Base-by-base conservation (phyloP, 2,888 invertebrate species). In the Chirona hameri region DNA sequence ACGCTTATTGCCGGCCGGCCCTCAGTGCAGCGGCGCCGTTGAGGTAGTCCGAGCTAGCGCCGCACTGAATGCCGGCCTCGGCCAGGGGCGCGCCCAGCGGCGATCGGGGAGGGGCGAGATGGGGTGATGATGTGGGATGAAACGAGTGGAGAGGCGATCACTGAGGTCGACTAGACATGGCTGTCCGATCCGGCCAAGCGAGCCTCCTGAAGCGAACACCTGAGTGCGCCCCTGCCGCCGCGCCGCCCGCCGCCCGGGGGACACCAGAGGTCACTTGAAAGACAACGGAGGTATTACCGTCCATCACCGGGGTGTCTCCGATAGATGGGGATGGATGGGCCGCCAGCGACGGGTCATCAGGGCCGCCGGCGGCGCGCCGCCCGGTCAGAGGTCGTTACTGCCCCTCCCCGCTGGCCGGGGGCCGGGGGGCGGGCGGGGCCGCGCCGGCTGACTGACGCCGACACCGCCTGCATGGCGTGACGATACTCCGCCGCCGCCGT, bases 251-350 rank as follows among this genome's bases (percentile, higher is more conserved):
- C 29, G 14, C 29, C 72, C 72, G 29, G 72, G 72, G 72, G 72
- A 72, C 72, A 72, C 72, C 72, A 72, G 72, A 72, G 72, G 72
- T 72, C 72, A 72, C 72, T 72, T 72, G 72, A 72, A 72, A 72
- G 72, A 72, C 72, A 72, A 72, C 72, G 72, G 29, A 72, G 72
- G 72, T 72, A 72, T 72, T 72, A 72, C 21, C 72, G 72, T 72
- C 72, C 72, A 72, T 72, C 72, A 72, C 72, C 18, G 18, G 31
- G 18, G 18, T 39, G 72, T 72, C 72, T 18, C 72, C 72, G 39
- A 72, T 72, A 72, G 72, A 72, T 72, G 72, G 72, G 39, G 39
- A 72, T 72, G 72, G 72, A 72, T 72, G 31, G 72, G 72, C 72
- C 31, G 72, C 31, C 21, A 18, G 31, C 21, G 72, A 21, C 72